Conservation (phyloP, 2,797 vertebrate genomes). For the Botia kubotai region DNA sequence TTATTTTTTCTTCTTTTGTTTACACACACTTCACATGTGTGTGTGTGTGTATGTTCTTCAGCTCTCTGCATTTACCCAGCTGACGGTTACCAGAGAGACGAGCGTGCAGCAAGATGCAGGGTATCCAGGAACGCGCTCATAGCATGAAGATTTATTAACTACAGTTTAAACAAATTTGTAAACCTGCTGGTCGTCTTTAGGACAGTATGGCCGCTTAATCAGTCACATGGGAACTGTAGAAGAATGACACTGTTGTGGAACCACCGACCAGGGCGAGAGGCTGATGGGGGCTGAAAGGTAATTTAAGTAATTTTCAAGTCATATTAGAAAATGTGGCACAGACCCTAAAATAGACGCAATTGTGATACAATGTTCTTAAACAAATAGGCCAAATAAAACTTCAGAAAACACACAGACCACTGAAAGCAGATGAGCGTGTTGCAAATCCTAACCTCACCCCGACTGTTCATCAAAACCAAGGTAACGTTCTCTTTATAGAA, state of each 20-base stretch:
- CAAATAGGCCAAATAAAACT: slow-evolving; percentile 31
- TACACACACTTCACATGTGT: neutral
- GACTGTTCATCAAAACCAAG: slow-evolving; percentile 12
- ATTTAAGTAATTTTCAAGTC: slow-evolving; percentile 47
- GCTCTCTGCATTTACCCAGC: slow-evolving; percentile 22
- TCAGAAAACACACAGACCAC: slow-evolving; percentile 15
- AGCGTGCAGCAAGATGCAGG: slow-evolving; percentile 58
- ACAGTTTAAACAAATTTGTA: neutral
- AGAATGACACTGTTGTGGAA: slow-evolving; percentile 74
- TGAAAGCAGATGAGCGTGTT: slow-evolving; percentile 9
- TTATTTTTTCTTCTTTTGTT: neutral
- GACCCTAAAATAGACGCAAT: neutral
- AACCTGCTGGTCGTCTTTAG: neutral
- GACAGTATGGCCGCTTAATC: slow-evolving; percentile 8
- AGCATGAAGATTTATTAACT: neutral
- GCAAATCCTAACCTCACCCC: slow-evolving; percentile 17
- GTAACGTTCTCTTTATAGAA: neutral
- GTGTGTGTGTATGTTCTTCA: neutral
- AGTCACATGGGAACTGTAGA: neutral
- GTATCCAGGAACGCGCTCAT: slow-evolving; percentile 59
- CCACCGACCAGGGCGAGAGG: slow-evolving; percentile 64
- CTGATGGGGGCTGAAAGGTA: slow-evolving; percentile 74
- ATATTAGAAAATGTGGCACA: neutral
- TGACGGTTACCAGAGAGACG: slow-evolving; percentile 53
- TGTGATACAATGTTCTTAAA: slow-evolving; percentile 19